Percentiles rank a stretch among this genome's conserved stretches.
phyloP scores from a whole-genome alignment of 2,888 invertebrate species.

The Leucoptera coffeella region DNA sequence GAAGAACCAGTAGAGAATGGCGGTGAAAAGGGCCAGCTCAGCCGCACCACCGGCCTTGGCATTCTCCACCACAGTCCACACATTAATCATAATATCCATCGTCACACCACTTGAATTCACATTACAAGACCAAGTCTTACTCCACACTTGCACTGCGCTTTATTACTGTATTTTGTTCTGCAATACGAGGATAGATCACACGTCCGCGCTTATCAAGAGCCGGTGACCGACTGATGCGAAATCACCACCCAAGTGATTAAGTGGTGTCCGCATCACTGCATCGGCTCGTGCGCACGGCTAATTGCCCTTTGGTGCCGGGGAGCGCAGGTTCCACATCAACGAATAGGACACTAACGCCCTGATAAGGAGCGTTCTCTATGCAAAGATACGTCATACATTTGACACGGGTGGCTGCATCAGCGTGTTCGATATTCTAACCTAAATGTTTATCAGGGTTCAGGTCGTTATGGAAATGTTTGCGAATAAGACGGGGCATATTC shows the following conservation, averaged over 20 bases:
- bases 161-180: conserved; percentile 6
- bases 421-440: too few species aligned
- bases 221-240: not conserved
- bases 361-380: too few species aligned
- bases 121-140: conserved; percentile 29
- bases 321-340: too few species aligned
- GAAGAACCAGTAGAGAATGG: conserved; percentile 57
- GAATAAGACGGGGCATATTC: too few species aligned
- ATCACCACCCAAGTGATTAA: not conserved
- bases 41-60: conserved; percentile 56
- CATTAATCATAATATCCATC: conserved; percentile 41
- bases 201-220: not conserved
- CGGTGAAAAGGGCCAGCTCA: conserved; percentile 56
- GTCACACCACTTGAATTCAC: conserved; percentile 15
- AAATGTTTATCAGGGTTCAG: too few species aligned
- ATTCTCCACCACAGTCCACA: conserved; percentile 44
- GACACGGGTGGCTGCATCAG: too few species aligned
- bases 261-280: not conserved
- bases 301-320: too few species aligned
- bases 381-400: too few species aligned
- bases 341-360: too few species aligned
- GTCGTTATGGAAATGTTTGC: too few species aligned
- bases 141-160: not conserved
- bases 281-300: not conserved
- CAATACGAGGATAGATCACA: too few species aligned